These are phyloP conservation scores for Hirtodrosophila duncani DNA, from an alignment of 2,888 invertebrate species.

Conservation along the genomic window DNA sequence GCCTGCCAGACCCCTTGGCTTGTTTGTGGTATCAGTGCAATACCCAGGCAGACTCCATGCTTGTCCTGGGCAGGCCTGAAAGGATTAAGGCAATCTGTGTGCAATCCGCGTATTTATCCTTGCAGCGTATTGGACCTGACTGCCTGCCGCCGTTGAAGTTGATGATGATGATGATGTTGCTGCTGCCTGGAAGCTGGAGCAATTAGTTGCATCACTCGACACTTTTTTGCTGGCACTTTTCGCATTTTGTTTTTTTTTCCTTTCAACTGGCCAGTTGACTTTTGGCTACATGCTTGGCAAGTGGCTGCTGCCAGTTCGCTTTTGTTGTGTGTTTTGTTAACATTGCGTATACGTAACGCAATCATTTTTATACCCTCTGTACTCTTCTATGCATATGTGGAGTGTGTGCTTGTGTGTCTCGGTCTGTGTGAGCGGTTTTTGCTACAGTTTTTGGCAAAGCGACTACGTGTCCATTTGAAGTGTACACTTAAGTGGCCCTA, in stretches of 20 bases:
- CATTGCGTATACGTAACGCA: constrained; percentile 65
- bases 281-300: constrained; percentile 55
- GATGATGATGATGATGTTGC: constrained; percentile 5
- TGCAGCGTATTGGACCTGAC: constrained; percentile 49
- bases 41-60: constrained; percentile 16
- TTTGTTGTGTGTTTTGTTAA: constrained; percentile 46
- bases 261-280: constrained; percentile 58
- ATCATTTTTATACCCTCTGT: constrained; percentile 58
- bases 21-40: constrained; percentile 35
- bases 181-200: constrained; percentile 40
- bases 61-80: constrained; percentile 50
- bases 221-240: constrained; percentile 25
- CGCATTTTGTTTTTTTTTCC: constrained; percentile 23
- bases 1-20: constrained; percentile 3
- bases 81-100: constrained; percentile 75
- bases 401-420: constrained; percentile 19
- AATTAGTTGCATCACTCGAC: constrained; percentile 73
- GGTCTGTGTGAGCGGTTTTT: constrained; percentile 12
- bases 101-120: constrained; percentile 74
- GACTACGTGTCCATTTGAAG: constrained; percentile 60
- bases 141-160: constrained; percentile 7
- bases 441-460: constrained; percentile 14
- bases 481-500: constrained; percentile 72
- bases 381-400: too few relatives aligned
- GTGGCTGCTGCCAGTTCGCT: constrained; percentile 28